A percentile compares a stretch with the other conserved stretches of the same genome.
phyloP scores from a whole-genome alignment of 2,113 vertebrate species.

The Apteryx owenii region DNA sequence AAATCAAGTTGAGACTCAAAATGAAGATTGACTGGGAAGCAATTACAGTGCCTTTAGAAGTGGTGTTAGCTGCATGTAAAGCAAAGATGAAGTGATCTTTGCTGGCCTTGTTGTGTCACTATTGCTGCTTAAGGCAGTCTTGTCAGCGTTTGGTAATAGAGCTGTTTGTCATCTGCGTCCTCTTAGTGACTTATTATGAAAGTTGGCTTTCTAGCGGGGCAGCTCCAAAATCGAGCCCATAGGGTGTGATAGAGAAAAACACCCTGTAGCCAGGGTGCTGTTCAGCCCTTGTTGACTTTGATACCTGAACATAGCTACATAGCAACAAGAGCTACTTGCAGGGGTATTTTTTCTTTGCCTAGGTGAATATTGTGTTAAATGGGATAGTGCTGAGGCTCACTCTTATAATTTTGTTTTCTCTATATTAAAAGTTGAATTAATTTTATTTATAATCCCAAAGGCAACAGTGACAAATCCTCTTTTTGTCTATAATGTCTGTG shows the following conservation, averaged over 20 bases:
- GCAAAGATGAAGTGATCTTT: neutral
- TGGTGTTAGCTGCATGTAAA: neutral
- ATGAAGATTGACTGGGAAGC: neutral
- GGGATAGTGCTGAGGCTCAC: neutral
- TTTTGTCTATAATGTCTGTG: conserved; percentile 50
- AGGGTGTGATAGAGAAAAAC: neutral
- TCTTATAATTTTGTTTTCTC: neutral
- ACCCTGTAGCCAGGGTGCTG: neutral
- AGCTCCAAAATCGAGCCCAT: neutral
- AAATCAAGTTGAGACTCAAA: neutral
- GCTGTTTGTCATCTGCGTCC: neutral
- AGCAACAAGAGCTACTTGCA: neutral
- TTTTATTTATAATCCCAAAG: conserved; percentile 28
- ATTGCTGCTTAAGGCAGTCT: neutral
- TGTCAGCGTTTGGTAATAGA: neutral
- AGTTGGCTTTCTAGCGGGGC: neutral
- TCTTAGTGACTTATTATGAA: neutral
- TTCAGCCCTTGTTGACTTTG: neutral
- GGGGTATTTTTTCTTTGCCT: neutral
- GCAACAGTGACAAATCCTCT: conserved; percentile 27
- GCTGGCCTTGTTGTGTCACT: neutral
- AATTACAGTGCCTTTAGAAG: neutral
- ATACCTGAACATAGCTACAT: neutral
- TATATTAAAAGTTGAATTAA: conserved; percentile 2
- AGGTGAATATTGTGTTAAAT: neutral